A percentile compares a stretch with the other conserved stretches of the same genome.
These are phyloP conservation scores for Euzophera pinguis DNA, from an alignment of 2,888 invertebrate species.

Conservation along the genomic window DNA sequence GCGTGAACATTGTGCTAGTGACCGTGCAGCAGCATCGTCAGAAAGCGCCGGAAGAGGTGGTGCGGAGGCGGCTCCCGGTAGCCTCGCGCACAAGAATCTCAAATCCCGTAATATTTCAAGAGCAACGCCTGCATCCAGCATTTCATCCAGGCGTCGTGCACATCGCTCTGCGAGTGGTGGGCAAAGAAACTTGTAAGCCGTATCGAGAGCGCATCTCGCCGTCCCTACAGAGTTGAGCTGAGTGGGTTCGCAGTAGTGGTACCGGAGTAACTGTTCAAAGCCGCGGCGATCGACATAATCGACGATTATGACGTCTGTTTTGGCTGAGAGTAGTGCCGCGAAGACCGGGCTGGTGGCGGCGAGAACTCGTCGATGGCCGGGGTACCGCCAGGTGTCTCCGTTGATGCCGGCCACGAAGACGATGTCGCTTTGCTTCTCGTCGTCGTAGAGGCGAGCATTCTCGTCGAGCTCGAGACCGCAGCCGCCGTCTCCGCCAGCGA, in stretches of 20 bases:
- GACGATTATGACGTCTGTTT: constrained; percentile 70
- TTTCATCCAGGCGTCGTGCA: constrained; percentile 82
- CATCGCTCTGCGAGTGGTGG: constrained; percentile 84
- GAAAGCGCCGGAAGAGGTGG: constrained; percentile 68
- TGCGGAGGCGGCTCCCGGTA: constrained; percentile 70
- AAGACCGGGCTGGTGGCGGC: constrained; percentile 83
- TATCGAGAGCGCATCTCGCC: constrained; percentile 85
- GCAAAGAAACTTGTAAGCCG: constrained; percentile 87
- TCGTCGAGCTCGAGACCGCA: constrained; percentile 42
- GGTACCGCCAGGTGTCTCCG: constrained; percentile 83
- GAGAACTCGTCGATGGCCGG: constrained; percentile 83
- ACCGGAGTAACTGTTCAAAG: constrained; percentile 83
- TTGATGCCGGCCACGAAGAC: constrained; percentile 82
- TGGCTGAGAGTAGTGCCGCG: constrained; percentile 74
- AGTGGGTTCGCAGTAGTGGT: constrained; percentile 82
- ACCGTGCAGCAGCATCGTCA: constrained; percentile 56
- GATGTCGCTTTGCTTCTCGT: constrained; percentile 80
- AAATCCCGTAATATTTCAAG: constrained; percentile 82
- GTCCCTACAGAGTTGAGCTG: constrained; percentile 81
- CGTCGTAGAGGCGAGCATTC: constrained; percentile 63
- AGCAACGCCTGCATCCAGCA: constrained; percentile 82
- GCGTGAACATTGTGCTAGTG: constrained; percentile 66
- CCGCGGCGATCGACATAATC: constrained; percentile 83
- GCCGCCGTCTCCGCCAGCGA: constrained; percentile 26
- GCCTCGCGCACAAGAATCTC: constrained; percentile 63